A percentile compares a stretch with the other conserved stretches of the same genome.
Evolutionary conservation across 2,888 invertebrate genomes (phyloP).

Genomic region (Apeira syringaria): DNA sequence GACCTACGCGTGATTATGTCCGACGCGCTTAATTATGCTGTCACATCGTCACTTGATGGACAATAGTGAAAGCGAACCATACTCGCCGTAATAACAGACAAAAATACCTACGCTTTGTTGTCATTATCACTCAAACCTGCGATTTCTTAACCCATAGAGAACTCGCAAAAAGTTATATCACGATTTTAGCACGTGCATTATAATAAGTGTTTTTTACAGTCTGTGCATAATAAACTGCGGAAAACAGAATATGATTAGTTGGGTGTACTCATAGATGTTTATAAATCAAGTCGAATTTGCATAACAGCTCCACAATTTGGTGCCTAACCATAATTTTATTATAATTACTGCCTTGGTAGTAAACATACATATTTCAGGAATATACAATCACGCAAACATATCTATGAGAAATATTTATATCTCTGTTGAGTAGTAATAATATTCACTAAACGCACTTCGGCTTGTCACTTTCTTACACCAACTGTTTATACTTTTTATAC

Average conservation of each 20-base stretch:
- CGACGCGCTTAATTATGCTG: slow-evolving; percentile 81
- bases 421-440: background rate
- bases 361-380: background rate
- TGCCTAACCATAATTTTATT: slow-evolving; percentile 30
- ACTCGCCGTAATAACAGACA: slow-evolving; percentile 62
- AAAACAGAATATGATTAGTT: slow-evolving; percentile 36
- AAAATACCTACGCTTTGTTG: slow-evolving; percentile 36
- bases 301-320: slow-evolving; percentile 37
- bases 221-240: slow-evolving; percentile 36
- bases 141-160: slow-evolving; percentile 34
- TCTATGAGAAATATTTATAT: slow-evolving; percentile 3
- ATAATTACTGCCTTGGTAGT: slow-evolving; percentile 20
- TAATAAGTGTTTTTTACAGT: slow-evolving; percentile 40
- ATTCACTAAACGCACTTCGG: background rate
- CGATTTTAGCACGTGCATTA: slow-evolving; percentile 41
- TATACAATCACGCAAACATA: slow-evolving; percentile 11
- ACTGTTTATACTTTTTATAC: too few species aligned
- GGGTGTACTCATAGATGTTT: slow-evolving; percentile 28
- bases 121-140: slow-evolving; percentile 35
- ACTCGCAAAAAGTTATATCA: slow-evolving; percentile 35
- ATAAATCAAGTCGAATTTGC: slow-evolving; percentile 45
- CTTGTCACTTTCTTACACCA: background rate
- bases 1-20: slow-evolving; percentile 72
- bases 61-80: slow-evolving; percentile 76
- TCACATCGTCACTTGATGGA: slow-evolving; percentile 77